A percentile compares a stretch with the other conserved stretches of the same genome.
These are phyloP conservation scores for Xylocopa sonorina DNA, from an alignment of 1,140 invertebrate genomes.

Conservation along the genomic window DNA sequence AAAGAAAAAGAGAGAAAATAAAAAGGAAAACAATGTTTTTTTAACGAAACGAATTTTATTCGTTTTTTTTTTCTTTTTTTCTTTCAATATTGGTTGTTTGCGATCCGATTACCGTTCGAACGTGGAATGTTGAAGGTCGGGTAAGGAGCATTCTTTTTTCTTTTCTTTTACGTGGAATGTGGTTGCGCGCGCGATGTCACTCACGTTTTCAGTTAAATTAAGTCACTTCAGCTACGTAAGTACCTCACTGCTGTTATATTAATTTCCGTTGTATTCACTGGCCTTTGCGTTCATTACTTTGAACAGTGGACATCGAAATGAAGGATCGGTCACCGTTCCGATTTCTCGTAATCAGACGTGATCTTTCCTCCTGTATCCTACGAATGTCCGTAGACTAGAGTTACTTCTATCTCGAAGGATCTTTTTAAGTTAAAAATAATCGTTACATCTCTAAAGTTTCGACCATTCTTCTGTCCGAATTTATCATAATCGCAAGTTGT, in stretches of 20 bases:
- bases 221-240: slow-evolving; percentile 69
- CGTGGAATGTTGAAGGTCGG: slow-evolving; percentile 67
- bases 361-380: slow-evolving; percentile 53
- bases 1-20: slow-evolving; percentile 4
- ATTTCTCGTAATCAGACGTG: slow-evolving; percentile 41
- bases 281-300: slow-evolving; percentile 61
- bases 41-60: slow-evolving; percentile 52
- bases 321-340: slow-evolving; percentile 57
- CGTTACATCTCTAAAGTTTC: slow-evolving; percentile 44
- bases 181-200: slow-evolving; percentile 66
- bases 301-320: slow-evolving; percentile 66
- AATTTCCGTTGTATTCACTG: slow-evolving; percentile 63
- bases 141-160: slow-evolving; percentile 65
- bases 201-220: slow-evolving; percentile 61
- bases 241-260: slow-evolving; percentile 63
- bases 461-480: slow-evolving; percentile 27
- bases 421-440: slow-evolving; percentile 57
- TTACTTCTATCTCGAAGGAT: slow-evolving; percentile 50
- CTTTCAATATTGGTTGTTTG: too few relatives aligned
- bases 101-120: slow-evolving; percentile 51
- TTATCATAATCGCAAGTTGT: slow-evolving; percentile 45
- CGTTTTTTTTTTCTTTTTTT: slow-evolving; percentile 44
- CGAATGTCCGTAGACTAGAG: slow-evolving; percentile 65
- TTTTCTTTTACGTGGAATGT: slow-evolving; percentile 68
- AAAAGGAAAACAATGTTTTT: slow-evolving; percentile 21